Conservation (phyloP, 2,113 vertebrate species). For the Oncorhynchus tshawytscha region DNA sequence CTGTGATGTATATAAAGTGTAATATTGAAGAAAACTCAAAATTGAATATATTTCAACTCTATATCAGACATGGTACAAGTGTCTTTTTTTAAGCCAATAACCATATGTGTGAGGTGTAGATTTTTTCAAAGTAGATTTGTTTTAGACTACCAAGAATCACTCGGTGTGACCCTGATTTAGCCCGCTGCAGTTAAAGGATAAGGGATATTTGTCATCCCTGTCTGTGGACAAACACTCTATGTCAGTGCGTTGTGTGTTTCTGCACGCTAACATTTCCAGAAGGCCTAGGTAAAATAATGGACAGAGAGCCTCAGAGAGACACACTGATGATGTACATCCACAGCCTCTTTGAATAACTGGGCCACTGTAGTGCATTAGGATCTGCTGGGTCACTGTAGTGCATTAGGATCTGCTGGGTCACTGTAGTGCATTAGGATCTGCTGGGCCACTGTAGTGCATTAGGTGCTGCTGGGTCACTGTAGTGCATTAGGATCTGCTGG, state of each 20-base stretch:
- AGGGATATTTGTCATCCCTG: constrained; percentile 31
- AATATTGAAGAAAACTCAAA: too few species aligned
- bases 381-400: background rate
- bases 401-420: constrained; percentile 5
- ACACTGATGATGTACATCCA: constrained; percentile 46
- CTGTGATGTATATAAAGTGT: too few species aligned
- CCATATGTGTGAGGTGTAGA: too few species aligned
- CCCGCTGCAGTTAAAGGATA: constrained; percentile 2
- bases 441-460: too few species aligned
- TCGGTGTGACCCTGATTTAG: too few species aligned
- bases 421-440: background rate
- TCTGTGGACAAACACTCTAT: constrained; percentile 36
- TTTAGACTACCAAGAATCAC: too few species aligned
- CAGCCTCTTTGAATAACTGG: background rate
- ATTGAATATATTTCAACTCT: too few species aligned
- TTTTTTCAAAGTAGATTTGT: too few species aligned
- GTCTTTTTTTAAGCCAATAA: too few species aligned
- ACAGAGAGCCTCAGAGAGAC: background rate
- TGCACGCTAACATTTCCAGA: constrained; percentile 46
- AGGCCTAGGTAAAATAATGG: constrained; percentile 59
- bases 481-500: too few species aligned
- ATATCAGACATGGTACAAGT: too few species aligned
- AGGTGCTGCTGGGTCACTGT: too few species aligned
- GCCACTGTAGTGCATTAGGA: background rate
- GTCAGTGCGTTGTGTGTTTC: constrained; percentile 59